phyloP scores from a whole-genome alignment of 2,888 invertebrate genomes.

The Cotesia congregata region DNA sequence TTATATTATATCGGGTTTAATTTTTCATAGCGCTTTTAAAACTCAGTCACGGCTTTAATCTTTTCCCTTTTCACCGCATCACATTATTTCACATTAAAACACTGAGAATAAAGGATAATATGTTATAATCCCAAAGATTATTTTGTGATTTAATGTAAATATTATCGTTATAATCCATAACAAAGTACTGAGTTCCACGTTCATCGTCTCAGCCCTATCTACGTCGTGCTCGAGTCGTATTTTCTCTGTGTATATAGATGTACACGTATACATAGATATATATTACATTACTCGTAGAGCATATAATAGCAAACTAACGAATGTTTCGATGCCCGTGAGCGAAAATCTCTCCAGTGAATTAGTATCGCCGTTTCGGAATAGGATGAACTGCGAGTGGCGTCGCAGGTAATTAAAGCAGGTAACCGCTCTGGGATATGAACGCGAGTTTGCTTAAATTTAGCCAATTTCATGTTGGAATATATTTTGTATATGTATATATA shows the following conservation, averaged over 20 bases:
- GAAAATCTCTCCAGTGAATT: conserved; percentile 8
- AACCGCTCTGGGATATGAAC: not conserved
- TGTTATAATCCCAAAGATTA: not conserved
- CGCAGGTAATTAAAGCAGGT: conserved; percentile 9
- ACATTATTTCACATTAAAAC: not conserved
- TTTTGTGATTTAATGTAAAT: conserved; percentile 1
- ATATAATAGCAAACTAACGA: not conserved
- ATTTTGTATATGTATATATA: not conserved
- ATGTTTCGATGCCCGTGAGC: not conserved
- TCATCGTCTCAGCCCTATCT: not conserved
- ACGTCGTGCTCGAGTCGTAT: not conserved
- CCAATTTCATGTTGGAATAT: not conserved
- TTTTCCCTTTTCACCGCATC: not conserved
- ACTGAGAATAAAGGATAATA: not conserved
- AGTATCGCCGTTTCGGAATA: conserved; percentile 1
- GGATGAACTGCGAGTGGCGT: not conserved
- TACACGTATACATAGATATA: not conserved
- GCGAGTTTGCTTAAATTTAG: conserved; percentile 6
- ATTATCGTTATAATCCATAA: not conserved
- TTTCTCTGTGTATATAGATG: not conserved
- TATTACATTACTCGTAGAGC: not conserved
- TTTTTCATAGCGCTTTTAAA: conserved; percentile 23
- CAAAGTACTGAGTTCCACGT: not conserved
- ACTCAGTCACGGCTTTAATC: not conserved
- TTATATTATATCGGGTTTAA: conserved; percentile 4